Conservation (phyloP, 2,888 invertebrate genomes). For the Nebria salina region DNA sequence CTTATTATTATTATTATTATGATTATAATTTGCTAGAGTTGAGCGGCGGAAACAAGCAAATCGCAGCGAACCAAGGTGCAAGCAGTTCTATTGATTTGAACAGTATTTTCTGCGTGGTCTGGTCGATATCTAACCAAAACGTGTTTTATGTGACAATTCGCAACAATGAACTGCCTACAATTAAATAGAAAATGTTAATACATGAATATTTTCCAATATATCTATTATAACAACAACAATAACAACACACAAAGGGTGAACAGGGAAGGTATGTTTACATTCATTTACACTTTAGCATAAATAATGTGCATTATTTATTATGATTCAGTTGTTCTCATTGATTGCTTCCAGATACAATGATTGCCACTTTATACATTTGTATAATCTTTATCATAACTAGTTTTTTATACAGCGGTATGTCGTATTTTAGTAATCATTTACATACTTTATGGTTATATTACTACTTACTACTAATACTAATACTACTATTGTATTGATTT, state of each 20-base stretch:
- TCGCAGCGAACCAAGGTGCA: background rate
- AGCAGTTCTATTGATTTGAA: background rate
- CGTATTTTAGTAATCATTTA: slow-evolving; percentile 1
- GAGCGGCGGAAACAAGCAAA: background rate
- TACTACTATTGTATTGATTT: background rate
- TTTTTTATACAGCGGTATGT: slow-evolving; percentile 29
- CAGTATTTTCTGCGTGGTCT: background rate
- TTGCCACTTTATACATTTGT: slow-evolving; percentile 20
- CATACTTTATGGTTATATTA: background rate
- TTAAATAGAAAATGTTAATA: background rate
- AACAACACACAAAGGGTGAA: background rate
- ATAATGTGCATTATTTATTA: background rate
- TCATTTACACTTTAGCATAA: background rate
- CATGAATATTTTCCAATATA: background rate
- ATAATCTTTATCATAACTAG: slow-evolving; percentile 30
- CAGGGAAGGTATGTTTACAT: slow-evolving; percentile 1
- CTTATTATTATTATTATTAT: background rate
- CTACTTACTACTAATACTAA: no score
- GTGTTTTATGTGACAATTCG: background rate
- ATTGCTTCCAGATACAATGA: slow-evolving; percentile 25
- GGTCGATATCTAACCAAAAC: background rate
- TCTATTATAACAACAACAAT: background rate
- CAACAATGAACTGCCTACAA: background rate
- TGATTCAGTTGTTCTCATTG: no score
- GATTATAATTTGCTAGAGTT: no score